These are phyloP conservation scores for Eleutherodactylus coqui DNA, from an alignment of 2,797 vertebrate species.

Conservation along the genomic window DNA sequence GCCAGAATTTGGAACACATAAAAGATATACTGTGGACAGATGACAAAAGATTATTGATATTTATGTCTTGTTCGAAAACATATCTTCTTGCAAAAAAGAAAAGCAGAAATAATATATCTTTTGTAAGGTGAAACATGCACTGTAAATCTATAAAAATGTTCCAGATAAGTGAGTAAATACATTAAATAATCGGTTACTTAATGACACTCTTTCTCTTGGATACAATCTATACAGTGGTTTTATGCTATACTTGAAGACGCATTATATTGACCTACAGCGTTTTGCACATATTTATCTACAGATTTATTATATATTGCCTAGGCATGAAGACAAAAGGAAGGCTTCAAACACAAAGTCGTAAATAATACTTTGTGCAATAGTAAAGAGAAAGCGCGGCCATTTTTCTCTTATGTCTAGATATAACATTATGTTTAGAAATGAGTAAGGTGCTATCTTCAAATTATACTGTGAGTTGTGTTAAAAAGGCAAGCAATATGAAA, in stretches of 20 bases:
- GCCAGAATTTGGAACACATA: slow-evolving; percentile 39
- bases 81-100: slow-evolving; percentile 36
- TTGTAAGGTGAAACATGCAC: slow-evolving; percentile 53
- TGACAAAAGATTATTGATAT: slow-evolving; percentile 62
- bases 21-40: slow-evolving; percentile 49
- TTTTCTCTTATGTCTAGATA: slow-evolving; percentile 35
- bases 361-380: slow-evolving; percentile 50
- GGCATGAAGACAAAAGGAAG: slow-evolving; percentile 46
- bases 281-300: slow-evolving; percentile 57
- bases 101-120: slow-evolving; percentile 48
- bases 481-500: too few species aligned
- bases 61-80: slow-evolving; percentile 43
- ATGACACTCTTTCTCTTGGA: slow-evolving; percentile 45
- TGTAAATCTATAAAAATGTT: slow-evolving; percentile 63
- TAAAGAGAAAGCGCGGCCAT: slow-evolving; percentile 7
- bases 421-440: background rate
- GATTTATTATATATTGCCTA: slow-evolving; percentile 59
- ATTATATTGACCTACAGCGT: slow-evolving; percentile 62
- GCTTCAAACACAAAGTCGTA: slow-evolving; percentile 49
- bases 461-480: background rate
- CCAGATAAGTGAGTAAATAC: slow-evolving; percentile 59
- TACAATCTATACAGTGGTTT: slow-evolving; percentile 58
- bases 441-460: background rate
- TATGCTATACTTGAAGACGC: slow-evolving; percentile 52
- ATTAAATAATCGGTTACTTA: slow-evolving; percentile 56